Base-by-base conservation (phyloP, 2,797 vertebrate genomes). In the Muscicapa comitata region DNA sequence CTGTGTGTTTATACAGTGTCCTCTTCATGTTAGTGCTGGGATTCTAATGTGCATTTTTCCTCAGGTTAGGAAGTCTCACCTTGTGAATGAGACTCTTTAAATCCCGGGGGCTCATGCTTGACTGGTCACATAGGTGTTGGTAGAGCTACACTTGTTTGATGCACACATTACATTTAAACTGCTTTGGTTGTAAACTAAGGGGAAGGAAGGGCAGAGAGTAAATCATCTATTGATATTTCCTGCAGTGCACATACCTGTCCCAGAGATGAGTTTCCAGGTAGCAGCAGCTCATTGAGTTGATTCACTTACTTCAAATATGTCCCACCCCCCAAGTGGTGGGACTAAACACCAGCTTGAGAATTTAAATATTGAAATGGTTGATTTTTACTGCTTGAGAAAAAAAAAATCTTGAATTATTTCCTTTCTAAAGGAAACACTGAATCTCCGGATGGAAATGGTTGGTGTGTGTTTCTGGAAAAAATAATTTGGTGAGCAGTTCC, bases 391-490 rank as follows among this genome's bases (percentile, higher is more conserved):
- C 48, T 59, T 63, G 5, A 17, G 62, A 58, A 79, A 81, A 23
- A 45, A 72, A 47, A 79, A 21, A 3, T 13, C 20, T 35, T 29
- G 37, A 51, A 21, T 78, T 47, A 42, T 73, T 87, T 86, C 29
- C 35, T 68, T 55, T 86, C 24, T 28, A 35, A 81, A 85, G 86
- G 77, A 86, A 87, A 71, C 4, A 7, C 13, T 15, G 31, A 38
- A 63, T 66, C 59, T 93, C 66, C 81, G 43, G 28, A 15, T 95
- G 90, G 90, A 94, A 95, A 88, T 24, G 45, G 13, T 82, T 76
- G 53, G 19, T 73, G 51, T 83, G 47, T 63, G 6, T 68, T 88
- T 89, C 71, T 93, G 94, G 94, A 92, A 95, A 94, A 89, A 70
- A 3, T 26, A 63, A 25, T 14, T 28, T 37, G 25, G 74, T 62